Conservation (phyloP, 2,797 vertebrate species). For the Cuniculus paca region DNA sequence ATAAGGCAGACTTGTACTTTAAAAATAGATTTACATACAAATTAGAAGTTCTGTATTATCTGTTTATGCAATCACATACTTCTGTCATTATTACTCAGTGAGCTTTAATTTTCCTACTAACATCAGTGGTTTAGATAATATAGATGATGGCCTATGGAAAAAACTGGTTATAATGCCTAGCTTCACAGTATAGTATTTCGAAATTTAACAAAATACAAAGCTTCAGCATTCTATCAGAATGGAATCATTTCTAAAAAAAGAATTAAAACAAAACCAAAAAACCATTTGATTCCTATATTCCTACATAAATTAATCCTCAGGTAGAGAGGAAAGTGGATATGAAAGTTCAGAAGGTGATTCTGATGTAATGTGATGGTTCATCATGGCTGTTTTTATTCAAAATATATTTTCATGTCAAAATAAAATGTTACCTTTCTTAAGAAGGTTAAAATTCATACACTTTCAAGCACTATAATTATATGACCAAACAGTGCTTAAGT, state of each 20-base stretch:
- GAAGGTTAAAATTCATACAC: neutral
- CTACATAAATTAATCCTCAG: neutral
- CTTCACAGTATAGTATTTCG: neutral
- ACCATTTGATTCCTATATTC: accelerated
- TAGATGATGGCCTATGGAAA: neutral
- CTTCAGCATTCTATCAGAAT: neutral
- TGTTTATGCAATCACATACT: neutral
- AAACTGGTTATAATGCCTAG: neutral
- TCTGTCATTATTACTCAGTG: neutral
- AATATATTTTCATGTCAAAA: neutral
- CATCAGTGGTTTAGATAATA: too few species aligned
- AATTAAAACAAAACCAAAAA: neutral
- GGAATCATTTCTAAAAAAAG: neutral
- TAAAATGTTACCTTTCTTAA: neutral
- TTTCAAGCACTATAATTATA: neutral
- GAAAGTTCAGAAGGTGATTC: neutral
- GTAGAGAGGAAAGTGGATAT: neutral
- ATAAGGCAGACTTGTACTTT: neutral
- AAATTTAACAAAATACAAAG: neutral
- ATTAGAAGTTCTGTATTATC: too few species aligned
- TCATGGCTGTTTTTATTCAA: neutral
- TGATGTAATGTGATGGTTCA: accelerated
- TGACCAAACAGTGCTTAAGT: neutral
- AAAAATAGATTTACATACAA: neutral
- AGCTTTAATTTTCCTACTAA: neutral